A percentile compares a stretch with the other conserved stretches of the same genome.
Evolutionary conservation across 2,888 invertebrate species (phyloP).

Genomic region (Beris chalybata): DNA sequence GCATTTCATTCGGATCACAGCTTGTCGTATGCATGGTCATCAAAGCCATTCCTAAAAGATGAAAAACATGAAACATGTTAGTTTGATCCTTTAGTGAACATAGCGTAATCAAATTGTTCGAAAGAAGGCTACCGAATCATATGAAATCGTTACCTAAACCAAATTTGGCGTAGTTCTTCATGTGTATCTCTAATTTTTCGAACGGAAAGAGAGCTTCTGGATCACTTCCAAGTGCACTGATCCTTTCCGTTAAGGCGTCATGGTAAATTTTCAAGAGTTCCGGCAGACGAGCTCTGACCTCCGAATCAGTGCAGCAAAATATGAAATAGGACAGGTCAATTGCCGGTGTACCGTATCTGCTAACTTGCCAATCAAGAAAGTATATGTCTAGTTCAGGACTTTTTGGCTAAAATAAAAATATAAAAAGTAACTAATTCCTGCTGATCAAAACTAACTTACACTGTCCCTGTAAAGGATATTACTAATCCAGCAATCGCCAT

Average conservation of each 20-base stretch:
- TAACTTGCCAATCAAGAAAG: slow-evolving; percentile 38
- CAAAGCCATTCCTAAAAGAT: slow-evolving; percentile 30
- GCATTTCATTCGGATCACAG: slow-evolving; percentile 31
- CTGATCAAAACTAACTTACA: slow-evolving; percentile 9
- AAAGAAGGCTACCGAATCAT: neutral
- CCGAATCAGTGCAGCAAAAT: slow-evolving; percentile 35
- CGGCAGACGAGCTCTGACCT: slow-evolving; percentile 25
- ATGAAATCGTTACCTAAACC: slow-evolving; percentile 27
- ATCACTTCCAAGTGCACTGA: slow-evolving; percentile 23
- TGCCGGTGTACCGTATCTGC: slow-evolving; percentile 34
- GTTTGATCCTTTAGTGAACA: neutral
- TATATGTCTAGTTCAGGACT: slow-evolving; percentile 13
- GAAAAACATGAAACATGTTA: neutral
- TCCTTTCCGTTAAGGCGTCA: slow-evolving; percentile 19
- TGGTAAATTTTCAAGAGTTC: slow-evolving; percentile 31
- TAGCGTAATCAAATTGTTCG: neutral
- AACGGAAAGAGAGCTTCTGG: slow-evolving; percentile 16
- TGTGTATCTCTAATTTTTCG: slow-evolving; percentile 26
- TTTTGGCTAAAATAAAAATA: slow-evolving; percentile 1
- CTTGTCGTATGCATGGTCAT: slow-evolving; percentile 31
- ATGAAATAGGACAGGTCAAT: slow-evolving; percentile 38
- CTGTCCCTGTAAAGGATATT: slow-evolving; percentile 32
- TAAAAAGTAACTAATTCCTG: too few relatives aligned
- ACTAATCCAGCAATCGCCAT: slow-evolving; percentile 38
- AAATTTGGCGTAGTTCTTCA: slow-evolving; percentile 33